phyloP scores from a whole-genome alignment of 2,113 vertebrate genomes.

The Anser cygnoides region DNA sequence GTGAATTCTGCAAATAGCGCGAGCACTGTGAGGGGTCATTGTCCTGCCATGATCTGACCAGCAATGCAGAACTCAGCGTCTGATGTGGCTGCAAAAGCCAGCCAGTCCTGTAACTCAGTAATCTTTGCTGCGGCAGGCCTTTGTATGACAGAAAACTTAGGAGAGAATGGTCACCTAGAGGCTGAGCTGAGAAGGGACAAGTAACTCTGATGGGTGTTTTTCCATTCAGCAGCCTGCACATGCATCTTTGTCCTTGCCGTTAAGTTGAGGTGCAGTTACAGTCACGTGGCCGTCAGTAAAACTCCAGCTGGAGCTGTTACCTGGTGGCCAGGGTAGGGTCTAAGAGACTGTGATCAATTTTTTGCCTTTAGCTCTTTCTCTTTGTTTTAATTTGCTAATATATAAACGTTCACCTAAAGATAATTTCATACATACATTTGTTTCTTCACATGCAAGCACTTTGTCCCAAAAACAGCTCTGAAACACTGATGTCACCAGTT shows the following conservation, averaged over 20 bases:
- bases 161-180: neutral
- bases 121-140: neutral
- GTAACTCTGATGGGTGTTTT: neutral
- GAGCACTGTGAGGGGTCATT: neutral
- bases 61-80: neutral
- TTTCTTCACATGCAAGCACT: neutral
- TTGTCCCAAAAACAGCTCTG: neutral
- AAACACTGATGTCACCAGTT: neutral
- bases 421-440: neutral
- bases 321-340: fast-evolving
- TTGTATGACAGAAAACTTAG: neutral
- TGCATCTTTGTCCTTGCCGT: neutral
- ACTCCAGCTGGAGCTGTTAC: neutral
- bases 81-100: neutral
- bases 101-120: neutral
- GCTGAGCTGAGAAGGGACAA: neutral
- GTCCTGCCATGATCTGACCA: neutral
- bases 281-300: neutral
- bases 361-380: neutral
- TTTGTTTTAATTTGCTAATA: neutral
- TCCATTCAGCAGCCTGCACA: neutral
- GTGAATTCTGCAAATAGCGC: neutral
- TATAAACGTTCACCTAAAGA: neutral
- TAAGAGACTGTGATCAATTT: neutral
- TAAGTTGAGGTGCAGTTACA: neutral